These are phyloP conservation scores for Aethes cnicana DNA, from an alignment of 2,888 invertebrate genomes.

Conservation along the genomic window DNA sequence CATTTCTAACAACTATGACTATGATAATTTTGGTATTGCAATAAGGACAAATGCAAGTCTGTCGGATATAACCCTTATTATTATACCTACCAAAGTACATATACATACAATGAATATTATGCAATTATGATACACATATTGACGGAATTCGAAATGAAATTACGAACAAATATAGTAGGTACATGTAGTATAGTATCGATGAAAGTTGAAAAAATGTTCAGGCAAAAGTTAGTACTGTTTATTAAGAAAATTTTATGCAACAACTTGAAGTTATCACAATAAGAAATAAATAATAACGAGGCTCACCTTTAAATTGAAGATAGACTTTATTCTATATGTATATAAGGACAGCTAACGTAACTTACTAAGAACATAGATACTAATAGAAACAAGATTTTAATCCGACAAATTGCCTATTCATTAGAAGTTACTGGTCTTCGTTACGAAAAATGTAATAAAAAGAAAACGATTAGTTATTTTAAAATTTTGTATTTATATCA, in stretches of 20 bases:
- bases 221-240: slow-evolving; percentile 79
- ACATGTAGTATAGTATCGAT: slow-evolving; percentile 24
- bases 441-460: slow-evolving; percentile 74
- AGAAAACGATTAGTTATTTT: slow-evolving; percentile 73
- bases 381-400: slow-evolving; percentile 76
- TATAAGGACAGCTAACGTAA: slow-evolving; percentile 73
- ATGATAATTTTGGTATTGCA: too few relatives aligned
- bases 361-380: slow-evolving; percentile 50
- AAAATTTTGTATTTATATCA: slow-evolving; percentile 83
- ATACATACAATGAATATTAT: too few relatives aligned
- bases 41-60: too few relatives aligned
- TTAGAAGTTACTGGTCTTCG: slow-evolving; percentile 71
- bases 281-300: slow-evolving; percentile 77
- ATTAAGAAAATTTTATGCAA: slow-evolving; percentile 77
- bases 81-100: too few relatives aligned
- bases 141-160: too few relatives aligned
- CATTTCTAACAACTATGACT: too few relatives aligned
- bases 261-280: slow-evolving; percentile 77
- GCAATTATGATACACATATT: too few relatives aligned
- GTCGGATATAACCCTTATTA: too few relatives aligned
- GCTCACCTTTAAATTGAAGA: slow-evolving; percentile 66
- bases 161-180: too few relatives aligned
- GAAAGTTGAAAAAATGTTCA: slow-evolving; percentile 62
- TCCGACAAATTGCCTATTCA: slow-evolving; percentile 68
- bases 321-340: slow-evolving; percentile 68